Evolutionary conservation across 2,113 vertebrate genomes (phyloP).

Genomic region (Plecturocebus donacophilus): DNA sequence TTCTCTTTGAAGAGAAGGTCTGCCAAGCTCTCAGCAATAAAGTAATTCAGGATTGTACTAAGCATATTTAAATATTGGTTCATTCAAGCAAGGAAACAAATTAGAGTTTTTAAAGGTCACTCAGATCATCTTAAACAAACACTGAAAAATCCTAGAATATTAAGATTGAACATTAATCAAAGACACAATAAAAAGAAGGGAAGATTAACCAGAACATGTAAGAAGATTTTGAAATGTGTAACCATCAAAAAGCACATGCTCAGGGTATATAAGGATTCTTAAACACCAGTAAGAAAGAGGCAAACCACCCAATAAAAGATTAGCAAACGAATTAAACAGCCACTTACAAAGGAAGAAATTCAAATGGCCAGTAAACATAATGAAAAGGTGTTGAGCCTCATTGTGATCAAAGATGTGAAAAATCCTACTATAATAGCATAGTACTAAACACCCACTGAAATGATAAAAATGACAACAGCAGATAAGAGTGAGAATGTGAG

Average conservation of each 20-base stretch:
- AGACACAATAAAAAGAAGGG: background rate
- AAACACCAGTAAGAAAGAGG: background rate
- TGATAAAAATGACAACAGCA: background rate
- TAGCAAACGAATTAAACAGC: background rate
- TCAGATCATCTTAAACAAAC: background rate
- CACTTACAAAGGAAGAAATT: background rate
- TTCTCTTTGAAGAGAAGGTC: background rate
- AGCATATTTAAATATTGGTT: background rate
- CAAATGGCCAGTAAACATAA: background rate
- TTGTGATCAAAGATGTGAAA: background rate
- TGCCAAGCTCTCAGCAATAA: background rate
- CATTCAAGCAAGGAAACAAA: conserved; percentile 11
- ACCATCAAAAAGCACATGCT: background rate
- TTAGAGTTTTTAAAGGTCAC: background rate
- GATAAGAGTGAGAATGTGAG: background rate
- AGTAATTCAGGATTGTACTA: background rate
- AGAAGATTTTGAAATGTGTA: background rate
- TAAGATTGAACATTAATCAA: background rate
- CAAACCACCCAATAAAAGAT: background rate
- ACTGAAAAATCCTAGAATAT: background rate
- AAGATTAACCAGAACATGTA: background rate
- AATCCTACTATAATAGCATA: background rate
- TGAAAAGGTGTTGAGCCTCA: background rate
- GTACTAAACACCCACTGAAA: no score
- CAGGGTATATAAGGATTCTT: background rate